These are phyloP conservation scores for Oscheius sp. DNA, from an alignment of 2,888 invertebrate genomes.

Conservation along the genomic window DNA sequence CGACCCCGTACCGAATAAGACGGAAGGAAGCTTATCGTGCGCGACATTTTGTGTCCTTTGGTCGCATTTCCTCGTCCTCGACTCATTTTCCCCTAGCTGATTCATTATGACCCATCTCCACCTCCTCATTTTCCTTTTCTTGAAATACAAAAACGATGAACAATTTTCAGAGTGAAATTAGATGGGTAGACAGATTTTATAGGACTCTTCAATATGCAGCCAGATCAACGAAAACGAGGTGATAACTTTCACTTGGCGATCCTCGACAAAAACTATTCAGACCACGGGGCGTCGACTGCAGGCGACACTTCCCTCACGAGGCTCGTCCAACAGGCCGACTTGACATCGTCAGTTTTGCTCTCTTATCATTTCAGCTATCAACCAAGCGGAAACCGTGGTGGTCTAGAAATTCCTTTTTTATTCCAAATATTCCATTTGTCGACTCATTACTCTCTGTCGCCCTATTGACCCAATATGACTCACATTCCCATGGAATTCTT, in stretches of 20 bases:
- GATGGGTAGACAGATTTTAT: too few relatives aligned
- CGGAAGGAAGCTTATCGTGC: too few relatives aligned
- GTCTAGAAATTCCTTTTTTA: neutral
- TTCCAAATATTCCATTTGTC: neutral
- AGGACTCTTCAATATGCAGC: neutral
- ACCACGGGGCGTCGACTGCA: neutral
- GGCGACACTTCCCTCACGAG: slow-evolving; percentile 20
- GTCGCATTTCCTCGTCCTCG: too few relatives aligned
- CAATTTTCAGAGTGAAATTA: too few relatives aligned
- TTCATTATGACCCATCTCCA: too few relatives aligned
- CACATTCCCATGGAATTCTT: neutral
- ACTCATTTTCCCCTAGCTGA: too few relatives aligned
- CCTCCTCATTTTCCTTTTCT: too few relatives aligned
- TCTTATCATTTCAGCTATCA: neutral
- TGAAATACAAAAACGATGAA: too few relatives aligned
- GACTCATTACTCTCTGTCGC: too few relatives aligned
- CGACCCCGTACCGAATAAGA: too few relatives aligned
- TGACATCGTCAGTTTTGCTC: slow-evolving; percentile 2
- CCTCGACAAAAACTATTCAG: neutral
- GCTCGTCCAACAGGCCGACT: slow-evolving; percentile 15
- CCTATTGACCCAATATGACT: neutral
- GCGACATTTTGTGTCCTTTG: too few relatives aligned
- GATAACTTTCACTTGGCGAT: neutral
- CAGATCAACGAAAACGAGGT: slow-evolving; percentile 8
- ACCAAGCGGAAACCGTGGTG: neutral